Base-by-base conservation (phyloP, 2,797 vertebrate species). In the Psittacula echo region DNA sequence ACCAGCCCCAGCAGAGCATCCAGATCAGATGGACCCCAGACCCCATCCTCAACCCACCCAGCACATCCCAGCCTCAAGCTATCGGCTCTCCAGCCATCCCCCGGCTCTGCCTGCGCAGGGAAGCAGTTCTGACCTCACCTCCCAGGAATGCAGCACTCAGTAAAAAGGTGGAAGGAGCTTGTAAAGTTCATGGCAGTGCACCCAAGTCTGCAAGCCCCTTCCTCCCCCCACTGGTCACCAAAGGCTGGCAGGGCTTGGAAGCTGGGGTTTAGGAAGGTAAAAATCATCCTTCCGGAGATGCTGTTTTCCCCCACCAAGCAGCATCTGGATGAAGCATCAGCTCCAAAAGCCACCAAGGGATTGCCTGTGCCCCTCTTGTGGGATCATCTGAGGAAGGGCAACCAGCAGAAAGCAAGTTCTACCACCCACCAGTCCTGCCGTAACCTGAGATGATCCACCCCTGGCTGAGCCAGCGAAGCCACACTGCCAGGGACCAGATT, bases 81-180 rank as follows among this genome's bases (percentile, higher is more conserved):
- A 70, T 65, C 19, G 3, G 71, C 65, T 78, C 64, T 89, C 75
- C 71, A 39, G 75, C 41, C 86, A 42, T 51, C 68, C 51, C 68
- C 67, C 80, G 65, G 37, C 83, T 84, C 48, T 0, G 13, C 50
- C 77, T 77, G 76, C 1, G 0, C 13, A 1, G 27, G 65, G 64
- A 77, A 82, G 65, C 34, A 6, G 66, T 45, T 78, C 87, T 94
- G 78, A 96, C 32, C 70, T 96, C 87, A 93, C 45, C 67, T 78
- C 78, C 42, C 71, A 79, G 54, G 94, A 93, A 95, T 87, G 90
- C 19, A 56, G n/a, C 71, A 10, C 72, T 89, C 85, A 0, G 4
- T 60, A 68, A 53, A 87, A 73, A 93, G 87, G 82, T 74, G 61
- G 71, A 82, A 54, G 45, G 37, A 87, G 50, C 37, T 42, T 39